Percentiles rank a stretch among this genome's conserved stretches.
phyloP scores from a whole-genome alignment of 2,797 vertebrate genomes.

The Pipistrellus nathusii region DNA sequence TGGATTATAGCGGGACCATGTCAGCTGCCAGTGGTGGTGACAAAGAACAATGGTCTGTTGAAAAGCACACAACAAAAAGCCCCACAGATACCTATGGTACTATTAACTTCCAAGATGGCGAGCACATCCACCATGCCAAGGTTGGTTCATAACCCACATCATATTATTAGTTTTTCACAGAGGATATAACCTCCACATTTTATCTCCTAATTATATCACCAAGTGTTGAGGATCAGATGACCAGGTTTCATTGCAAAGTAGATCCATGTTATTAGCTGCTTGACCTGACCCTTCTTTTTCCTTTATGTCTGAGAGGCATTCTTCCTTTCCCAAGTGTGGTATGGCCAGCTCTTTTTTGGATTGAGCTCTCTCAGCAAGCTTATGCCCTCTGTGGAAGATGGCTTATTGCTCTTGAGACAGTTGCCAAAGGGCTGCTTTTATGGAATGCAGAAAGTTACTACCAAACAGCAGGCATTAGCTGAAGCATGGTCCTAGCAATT shows the following conservation, averaged over 20 bases:
- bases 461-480: not conserved
- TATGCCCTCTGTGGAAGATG: not conserved
- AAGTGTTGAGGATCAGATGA: not conserved
- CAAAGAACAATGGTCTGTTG: constrained; percentile 92
- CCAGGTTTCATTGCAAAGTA: not conserved
- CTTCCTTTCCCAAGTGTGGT: not conserved
- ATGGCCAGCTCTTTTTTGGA: not conserved
- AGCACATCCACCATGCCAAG: constrained; percentile 96
- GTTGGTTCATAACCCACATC: constrained; percentile 84
- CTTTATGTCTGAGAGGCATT: not conserved
- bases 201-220: not conserved
- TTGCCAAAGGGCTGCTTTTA: not conserved
- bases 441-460: not conserved
- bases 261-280: not conserved
- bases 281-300: not conserved
- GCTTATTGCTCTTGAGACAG: not conserved
- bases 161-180: constrained; percentile 59
- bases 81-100: constrained; percentile 96
- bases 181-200: not conserved
- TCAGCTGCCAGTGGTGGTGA: constrained; percentile 57
- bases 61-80: constrained; percentile 92
- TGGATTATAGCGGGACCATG: constrained; percentile 85
- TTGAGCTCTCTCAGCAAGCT: not conserved
- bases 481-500: not conserved
- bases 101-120: constrained; percentile 95